phyloP scores from a whole-genome alignment of 2,113 vertebrate genomes.

The Pteruthius melanotis region DNA sequence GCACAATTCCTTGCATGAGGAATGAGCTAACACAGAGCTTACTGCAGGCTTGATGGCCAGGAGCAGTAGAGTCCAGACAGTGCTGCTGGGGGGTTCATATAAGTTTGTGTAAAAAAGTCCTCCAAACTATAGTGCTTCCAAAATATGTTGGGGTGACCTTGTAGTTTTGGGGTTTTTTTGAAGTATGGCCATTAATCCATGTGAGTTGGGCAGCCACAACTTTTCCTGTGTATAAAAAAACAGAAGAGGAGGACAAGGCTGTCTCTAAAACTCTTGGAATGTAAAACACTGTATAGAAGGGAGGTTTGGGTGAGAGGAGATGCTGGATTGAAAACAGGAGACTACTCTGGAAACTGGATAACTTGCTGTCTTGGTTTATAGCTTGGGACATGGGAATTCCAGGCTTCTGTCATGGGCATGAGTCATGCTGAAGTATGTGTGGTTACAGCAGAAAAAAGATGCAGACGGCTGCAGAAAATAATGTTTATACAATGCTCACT shows the following conservation, averaged over 20 bases:
- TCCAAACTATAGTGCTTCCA: not conserved
- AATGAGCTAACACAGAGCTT: not conserved
- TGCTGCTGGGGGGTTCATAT: not conserved
- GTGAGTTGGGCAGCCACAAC: not conserved
- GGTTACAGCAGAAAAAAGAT: conserved; percentile 36
- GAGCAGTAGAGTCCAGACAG: not conserved
- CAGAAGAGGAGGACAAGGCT: not conserved
- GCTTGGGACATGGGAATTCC: not conserved
- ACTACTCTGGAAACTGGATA: not conserved
- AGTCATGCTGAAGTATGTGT: conserved; percentile 1
- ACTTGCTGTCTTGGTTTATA: not conserved
- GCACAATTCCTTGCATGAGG: not conserved
- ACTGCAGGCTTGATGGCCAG: not conserved
- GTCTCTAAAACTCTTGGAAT: not conserved
- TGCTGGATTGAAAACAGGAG: not conserved
- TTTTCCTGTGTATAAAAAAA: not conserved
- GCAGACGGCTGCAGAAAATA: not conserved
- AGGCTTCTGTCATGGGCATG: conserved; percentile 10
- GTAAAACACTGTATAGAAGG: not conserved
- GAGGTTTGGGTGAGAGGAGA: not conserved
- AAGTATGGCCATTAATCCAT: not conserved
- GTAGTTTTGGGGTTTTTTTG: not conserved
- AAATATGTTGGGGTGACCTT: not conserved
- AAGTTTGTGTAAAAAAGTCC: not conserved
- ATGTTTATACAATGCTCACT: not conserved